These are phyloP conservation scores for Hemithea aestivaria DNA, from an alignment of 2,888 invertebrate genomes.

Conservation along the genomic window DNA sequence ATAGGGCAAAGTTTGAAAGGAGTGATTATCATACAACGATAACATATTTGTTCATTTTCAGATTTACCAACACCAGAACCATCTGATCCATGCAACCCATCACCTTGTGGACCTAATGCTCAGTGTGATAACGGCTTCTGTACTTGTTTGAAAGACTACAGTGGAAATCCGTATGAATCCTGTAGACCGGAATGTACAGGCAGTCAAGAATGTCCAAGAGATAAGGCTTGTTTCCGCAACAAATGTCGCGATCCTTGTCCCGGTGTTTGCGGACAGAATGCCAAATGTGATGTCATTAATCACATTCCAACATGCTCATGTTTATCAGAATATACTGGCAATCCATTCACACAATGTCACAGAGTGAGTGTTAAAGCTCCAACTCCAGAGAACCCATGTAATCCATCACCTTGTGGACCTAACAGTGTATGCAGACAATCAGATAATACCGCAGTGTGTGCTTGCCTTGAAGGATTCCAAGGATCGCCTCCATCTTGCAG, in stretches of 20 bases:
- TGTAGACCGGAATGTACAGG: slow-evolving; percentile 86
- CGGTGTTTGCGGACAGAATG: slow-evolving; percentile 85
- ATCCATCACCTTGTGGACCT: slow-evolving; percentile 87
- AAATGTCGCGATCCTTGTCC: slow-evolving; percentile 88
- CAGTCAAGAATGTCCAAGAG: slow-evolving; percentile 84
- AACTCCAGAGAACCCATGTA: slow-evolving; percentile 82
- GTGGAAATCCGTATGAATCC: slow-evolving; percentile 84
- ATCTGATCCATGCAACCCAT: slow-evolving; percentile 82
- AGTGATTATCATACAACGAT: too few relatives aligned
- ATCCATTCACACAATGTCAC: slow-evolving; percentile 82
- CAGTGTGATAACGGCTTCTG: slow-evolving; percentile 84
- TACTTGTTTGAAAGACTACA: slow-evolving; percentile 82
- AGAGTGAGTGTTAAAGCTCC: slow-evolving; percentile 44
- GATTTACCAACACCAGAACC: slow-evolving; percentile 59
- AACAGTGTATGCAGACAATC: slow-evolving; percentile 88
- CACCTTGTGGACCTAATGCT: slow-evolving; percentile 86
- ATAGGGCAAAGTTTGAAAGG: too few relatives aligned
- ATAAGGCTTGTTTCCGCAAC: slow-evolving; percentile 85
- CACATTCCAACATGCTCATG: slow-evolving; percentile 87
- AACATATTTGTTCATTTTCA: slow-evolving; percentile 33
- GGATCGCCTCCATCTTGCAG: slow-evolving; percentile 90
- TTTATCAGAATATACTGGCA: slow-evolving; percentile 83
- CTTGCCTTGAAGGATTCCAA: slow-evolving; percentile 86
- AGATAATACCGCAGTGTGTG: slow-evolving; percentile 88
- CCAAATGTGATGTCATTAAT: slow-evolving; percentile 85